These are phyloP conservation scores for Tursiops truncatus DNA, from an alignment of 2,113 vertebrate species.

Conservation along the genomic window DNA sequence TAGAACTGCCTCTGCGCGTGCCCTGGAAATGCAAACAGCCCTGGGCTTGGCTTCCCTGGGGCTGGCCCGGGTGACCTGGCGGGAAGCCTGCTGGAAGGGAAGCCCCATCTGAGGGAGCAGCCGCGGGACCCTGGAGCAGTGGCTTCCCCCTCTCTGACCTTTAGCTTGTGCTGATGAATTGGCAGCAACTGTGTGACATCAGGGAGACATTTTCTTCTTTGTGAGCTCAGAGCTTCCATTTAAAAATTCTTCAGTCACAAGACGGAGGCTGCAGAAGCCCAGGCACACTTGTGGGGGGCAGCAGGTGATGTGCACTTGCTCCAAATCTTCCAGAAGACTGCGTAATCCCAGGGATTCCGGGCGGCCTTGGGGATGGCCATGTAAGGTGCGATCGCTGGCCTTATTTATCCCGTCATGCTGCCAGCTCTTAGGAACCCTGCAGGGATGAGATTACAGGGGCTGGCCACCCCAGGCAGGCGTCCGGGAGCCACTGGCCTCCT, in stretches of 20 bases:
- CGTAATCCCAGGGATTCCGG: slow-evolving; percentile 56
- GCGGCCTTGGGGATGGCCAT: slow-evolving; percentile 61
- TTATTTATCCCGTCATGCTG: slow-evolving; percentile 47
- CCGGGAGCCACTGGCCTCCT: not conserved
- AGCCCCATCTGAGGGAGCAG: not conserved
- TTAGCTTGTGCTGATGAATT: slow-evolving; percentile 60
- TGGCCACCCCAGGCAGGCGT: not conserved
- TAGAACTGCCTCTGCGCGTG: not conserved
- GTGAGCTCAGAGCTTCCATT: slow-evolving; percentile 73
- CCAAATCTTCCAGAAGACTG: slow-evolving; percentile 57
- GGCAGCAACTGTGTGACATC: slow-evolving; percentile 71
- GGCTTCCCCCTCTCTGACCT: slow-evolving; percentile 69
- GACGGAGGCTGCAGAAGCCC: slow-evolving; percentile 31
- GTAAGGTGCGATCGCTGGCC: slow-evolving; percentile 66
- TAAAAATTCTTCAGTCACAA: slow-evolving; percentile 72
- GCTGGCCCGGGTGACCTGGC: slow-evolving; percentile 21
- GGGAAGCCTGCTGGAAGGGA: slow-evolving; percentile 60
- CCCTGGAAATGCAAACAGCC: slow-evolving; percentile 31
- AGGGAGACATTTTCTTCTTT: slow-evolving; percentile 72
- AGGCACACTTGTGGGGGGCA: slow-evolving; percentile 56
- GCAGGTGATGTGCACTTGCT: slow-evolving; percentile 68
- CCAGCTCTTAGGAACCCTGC: not conserved
- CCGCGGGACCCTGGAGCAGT: not conserved
- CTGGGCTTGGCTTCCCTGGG: not conserved
- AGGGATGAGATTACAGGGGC: not conserved